Evolutionary conservation across 2,113 vertebrate species (phyloP).

Genomic region (Pagrus major): DNA sequence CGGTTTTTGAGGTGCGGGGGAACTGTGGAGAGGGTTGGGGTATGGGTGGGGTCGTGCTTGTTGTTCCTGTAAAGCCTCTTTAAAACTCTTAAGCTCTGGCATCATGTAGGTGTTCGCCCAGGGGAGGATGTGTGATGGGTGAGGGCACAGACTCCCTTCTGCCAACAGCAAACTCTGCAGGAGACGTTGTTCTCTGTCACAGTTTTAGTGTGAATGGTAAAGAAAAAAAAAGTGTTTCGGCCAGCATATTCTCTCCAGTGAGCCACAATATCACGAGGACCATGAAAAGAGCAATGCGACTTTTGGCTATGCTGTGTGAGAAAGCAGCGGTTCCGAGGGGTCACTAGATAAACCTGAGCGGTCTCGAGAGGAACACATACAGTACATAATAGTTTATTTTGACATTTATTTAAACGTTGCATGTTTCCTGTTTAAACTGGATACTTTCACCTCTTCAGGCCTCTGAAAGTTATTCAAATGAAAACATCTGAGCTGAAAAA

Average conservation of each 20-base stretch:
- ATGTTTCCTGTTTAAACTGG: conserved; percentile 31
- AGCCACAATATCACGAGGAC: background rate
- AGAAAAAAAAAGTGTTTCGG: conserved; percentile 20
- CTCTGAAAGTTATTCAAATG: conserved; percentile 7
- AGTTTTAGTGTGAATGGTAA: conserved; percentile 9
- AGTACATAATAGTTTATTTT: conserved; percentile 9
- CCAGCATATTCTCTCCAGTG: background rate
- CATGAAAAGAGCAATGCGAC: background rate
- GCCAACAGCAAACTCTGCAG: conserved; percentile 47
- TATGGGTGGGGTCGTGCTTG: conserved; percentile 37
- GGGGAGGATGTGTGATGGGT: conserved; percentile 37
- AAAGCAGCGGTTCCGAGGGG: background rate
- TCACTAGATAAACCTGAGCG: conserved; percentile 1
- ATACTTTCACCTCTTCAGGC: conserved; percentile 7
- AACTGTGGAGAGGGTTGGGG: conserved; percentile 38
- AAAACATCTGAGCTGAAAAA: conserved; percentile 7
- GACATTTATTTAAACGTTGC: conserved; percentile 19
- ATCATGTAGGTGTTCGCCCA: conserved; percentile 37
- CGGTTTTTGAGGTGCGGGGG: conserved; percentile 38
- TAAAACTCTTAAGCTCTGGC: conserved; percentile 53
- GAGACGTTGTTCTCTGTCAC: conserved; percentile 29
- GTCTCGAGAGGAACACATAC: background rate
- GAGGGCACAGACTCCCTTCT: conserved; percentile 41
- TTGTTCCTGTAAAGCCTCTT: conserved; percentile 57
- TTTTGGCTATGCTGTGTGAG: background rate